Evolutionary conservation across 2,888 invertebrate species (phyloP).

Genomic region (Drosophila anomalata): DNA sequence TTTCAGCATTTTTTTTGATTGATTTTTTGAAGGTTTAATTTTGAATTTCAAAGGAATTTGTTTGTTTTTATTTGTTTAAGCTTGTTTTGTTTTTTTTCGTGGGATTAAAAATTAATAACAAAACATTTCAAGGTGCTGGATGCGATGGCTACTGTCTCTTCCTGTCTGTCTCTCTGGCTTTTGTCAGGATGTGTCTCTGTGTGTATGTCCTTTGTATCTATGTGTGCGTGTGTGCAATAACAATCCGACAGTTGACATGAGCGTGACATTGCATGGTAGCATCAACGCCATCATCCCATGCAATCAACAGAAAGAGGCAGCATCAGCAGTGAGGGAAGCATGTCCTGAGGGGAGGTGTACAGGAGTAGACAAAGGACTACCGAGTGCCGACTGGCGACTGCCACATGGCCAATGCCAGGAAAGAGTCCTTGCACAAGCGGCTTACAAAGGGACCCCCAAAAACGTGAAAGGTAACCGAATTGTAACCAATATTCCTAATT

Average conservation of each 20-base stretch:
- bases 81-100: not conserved
- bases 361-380: not conserved
- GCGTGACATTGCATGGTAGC: conserved; percentile 69
- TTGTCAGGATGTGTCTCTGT: not conserved
- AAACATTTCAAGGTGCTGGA: conserved; percentile 18
- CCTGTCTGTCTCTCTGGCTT: not conserved
- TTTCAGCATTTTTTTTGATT: not conserved
- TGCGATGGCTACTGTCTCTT: not conserved
- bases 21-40: not conserved
- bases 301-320: conserved; percentile 46
- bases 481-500: not conserved
- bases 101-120: conserved; percentile 36
- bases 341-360: not conserved
- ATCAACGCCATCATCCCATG: conserved; percentile 67
- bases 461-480: conserved; percentile 23
- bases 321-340: not conserved
- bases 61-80: not conserved
- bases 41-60: not conserved
- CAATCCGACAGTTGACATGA: conserved; percentile 61
- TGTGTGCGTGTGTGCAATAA: conserved; percentile 40
- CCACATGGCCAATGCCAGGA: conserved; percentile 24
- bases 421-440: conserved; percentile 17
- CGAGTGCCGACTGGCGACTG: not conserved
- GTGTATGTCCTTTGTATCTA: conserved; percentile 1
- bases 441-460: conserved; percentile 19